Percentiles rank a stretch among this genome's conserved stretches.
phyloP scores from a whole-genome alignment of 2,888 invertebrate genomes.

The Brachypalpus laphriformis region DNA sequence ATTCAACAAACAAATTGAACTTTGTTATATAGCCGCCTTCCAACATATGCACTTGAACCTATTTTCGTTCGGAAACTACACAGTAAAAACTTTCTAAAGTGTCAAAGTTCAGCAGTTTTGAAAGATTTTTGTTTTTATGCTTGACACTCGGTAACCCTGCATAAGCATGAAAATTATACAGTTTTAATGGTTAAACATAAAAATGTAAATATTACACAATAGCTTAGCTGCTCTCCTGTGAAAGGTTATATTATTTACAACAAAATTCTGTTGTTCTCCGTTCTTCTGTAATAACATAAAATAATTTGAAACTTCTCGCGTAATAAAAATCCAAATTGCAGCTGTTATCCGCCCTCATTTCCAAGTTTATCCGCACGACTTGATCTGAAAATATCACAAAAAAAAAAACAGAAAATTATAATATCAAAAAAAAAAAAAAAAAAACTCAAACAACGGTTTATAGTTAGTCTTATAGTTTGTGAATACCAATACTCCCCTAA shows the following conservation, averaged over 20 bases:
- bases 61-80: too few relatives aligned
- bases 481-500: slow-evolving; percentile 9
- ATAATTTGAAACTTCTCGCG: slow-evolving; percentile 45
- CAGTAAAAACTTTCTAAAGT: too few relatives aligned
- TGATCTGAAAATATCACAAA: slow-evolving; percentile 25
- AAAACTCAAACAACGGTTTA: slow-evolving; percentile 26
- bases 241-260: neutral
- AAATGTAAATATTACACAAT: slow-evolving; percentile 28
- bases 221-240: neutral
- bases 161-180: neutral
- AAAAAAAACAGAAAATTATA: neutral
- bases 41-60: too few relatives aligned
- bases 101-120: too few relatives aligned
- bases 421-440: slow-evolving; percentile 11
- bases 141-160: slow-evolving; percentile 11
- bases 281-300: slow-evolving; percentile 2
- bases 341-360: slow-evolving; percentile 19
- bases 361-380: slow-evolving; percentile 18
- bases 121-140: neutral
- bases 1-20: too few relatives aligned
- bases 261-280: neutral
- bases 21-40: too few relatives aligned
- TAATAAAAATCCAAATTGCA: slow-evolving; percentile 20
- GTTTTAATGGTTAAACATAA: slow-evolving; percentile 28
- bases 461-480: slow-evolving; percentile 12